Percentiles rank a stretch among this genome's conserved stretches.
Evolutionary conservation across 2,888 invertebrate species (phyloP).

Genomic region (Gortyna flavago): DNA sequence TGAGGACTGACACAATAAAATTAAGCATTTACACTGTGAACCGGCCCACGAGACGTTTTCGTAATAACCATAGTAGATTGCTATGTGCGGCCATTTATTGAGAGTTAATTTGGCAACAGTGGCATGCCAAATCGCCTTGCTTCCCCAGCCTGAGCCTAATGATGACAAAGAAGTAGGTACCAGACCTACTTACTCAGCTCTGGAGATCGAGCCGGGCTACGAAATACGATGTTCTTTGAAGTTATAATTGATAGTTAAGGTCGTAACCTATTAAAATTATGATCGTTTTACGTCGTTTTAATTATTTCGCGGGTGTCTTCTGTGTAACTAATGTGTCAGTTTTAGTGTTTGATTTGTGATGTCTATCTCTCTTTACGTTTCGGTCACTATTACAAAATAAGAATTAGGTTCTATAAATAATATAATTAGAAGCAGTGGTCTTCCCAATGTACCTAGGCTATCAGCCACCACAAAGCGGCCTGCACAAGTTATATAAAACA

Average conservation of each 20-base stretch:
- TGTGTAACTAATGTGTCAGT: constrained; percentile 33
- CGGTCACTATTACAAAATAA: not conserved
- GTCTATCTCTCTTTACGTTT: not conserved
- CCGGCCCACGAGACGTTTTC: constrained; percentile 75
- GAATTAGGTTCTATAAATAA: not conserved
- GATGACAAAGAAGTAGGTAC: constrained; percentile 35
- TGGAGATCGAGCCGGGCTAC: constrained; percentile 4
- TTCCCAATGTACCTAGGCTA: no score
- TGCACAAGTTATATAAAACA: not conserved
- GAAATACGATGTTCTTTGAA: constrained; percentile 50
- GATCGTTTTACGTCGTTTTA: constrained; percentile 31
- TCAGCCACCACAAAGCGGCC: not conserved
- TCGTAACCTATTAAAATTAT: constrained; percentile 47
- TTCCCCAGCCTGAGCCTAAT: constrained; percentile 46
- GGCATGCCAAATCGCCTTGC: constrained; percentile 74
- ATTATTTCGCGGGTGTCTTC: constrained; percentile 38
- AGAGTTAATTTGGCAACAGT: constrained; percentile 80
- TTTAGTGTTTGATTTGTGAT: constrained; percentile 38
- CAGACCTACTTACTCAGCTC: constrained; percentile 10
- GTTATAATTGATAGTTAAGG: constrained; percentile 49
- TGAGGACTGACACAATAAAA: constrained; percentile 85
- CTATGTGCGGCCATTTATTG: constrained; percentile 76
- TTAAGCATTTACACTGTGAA: constrained; percentile 76
- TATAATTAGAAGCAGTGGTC: not conserved
- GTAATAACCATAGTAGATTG: constrained; percentile 78